phyloP scores from a whole-genome alignment of 1,140 invertebrate genomes.

The Cydia fagiglandana region DNA sequence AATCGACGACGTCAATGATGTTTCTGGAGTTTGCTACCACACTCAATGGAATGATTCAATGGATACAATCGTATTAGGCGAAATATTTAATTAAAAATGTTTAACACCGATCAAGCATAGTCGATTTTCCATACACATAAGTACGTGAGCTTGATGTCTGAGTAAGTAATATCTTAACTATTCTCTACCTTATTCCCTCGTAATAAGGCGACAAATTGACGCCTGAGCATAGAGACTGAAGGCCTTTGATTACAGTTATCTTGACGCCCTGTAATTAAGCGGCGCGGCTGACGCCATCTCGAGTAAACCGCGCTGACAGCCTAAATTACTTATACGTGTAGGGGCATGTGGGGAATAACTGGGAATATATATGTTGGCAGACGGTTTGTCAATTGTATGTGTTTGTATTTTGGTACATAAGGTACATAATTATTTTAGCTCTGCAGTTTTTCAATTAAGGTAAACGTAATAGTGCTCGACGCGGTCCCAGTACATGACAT shows the following conservation, averaged over 20 bases:
- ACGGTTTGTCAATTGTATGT: not conserved
- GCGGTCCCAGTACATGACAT: too few species aligned
- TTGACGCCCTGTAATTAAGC: constrained; percentile 3
- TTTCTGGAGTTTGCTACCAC: too few species aligned
- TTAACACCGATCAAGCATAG: not conserved
- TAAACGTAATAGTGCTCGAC: too few species aligned
- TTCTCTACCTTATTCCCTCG: not conserved
- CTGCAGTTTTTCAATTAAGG: too few species aligned
- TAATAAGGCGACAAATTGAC: not conserved
- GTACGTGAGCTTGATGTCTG: not conserved
- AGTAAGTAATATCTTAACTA: not conserved
- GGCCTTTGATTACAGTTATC: constrained; percentile 12
- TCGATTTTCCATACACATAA: not conserved
- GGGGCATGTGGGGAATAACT: not conserved
- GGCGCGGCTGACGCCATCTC: constrained; percentile 6
- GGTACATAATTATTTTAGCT: too few species aligned
- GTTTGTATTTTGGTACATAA: not conserved
- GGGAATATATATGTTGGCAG: not conserved
- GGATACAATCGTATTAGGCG: too few species aligned
- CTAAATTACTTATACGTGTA: constrained; percentile 17
- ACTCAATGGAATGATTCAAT: too few species aligned
- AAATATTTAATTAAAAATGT: too few species aligned
- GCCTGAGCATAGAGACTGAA: not conserved
- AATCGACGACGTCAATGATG: too few species aligned
- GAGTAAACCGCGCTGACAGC: constrained; percentile 15